Evolutionary conservation across 2,888 invertebrate genomes (phyloP), one percentile per base, ranked within the genome.

Genomic region (Eupithecia pulchellata): DNA sequence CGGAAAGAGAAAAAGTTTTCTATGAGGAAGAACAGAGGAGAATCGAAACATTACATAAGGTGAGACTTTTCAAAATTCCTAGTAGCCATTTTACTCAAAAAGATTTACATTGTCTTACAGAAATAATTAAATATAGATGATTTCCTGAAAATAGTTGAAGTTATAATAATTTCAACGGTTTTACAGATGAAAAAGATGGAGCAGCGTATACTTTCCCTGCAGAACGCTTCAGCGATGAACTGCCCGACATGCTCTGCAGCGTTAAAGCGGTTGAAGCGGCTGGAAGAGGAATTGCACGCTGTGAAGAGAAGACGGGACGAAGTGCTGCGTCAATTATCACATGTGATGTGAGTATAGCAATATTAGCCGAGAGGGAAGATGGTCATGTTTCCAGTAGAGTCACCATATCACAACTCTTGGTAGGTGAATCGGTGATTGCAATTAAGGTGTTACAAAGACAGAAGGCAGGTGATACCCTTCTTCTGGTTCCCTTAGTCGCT

Each of bases 241-340:
- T 97, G 97, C 79, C 95, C 95, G 77, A 96, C 96, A 0, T 97
- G 97, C 82, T 91, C 95, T 42, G 95, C 96, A 1, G 94, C 96
- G 72, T 90, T 96, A 69, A 94, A 95, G 72, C 95, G 95, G 74
- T 91, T 97, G 83, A 95, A 96, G 75, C 95, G 94, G 68, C 91
- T 96, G 64, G 97, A 97, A 82, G 90, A 89, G 32, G 94, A 95
- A 77, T 91, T 97, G 62, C 90, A 94, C 47, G 91, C 93, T 74
- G 93, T 97, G 74, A 90, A 95, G 72, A 91, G 93, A 17, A 97
- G 96, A 86, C 94, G 96, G 78, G 95, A 95, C 77, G 94, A 94
- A 67, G 96, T 97, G 84, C 90, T 98, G 77, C 96, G 96, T 83
- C 97, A 97, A 86, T 94, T 97, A 70, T 96, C 96, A 78, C 96